A percentile compares a stretch with the other conserved stretches of the same genome.
These are phyloP conservation scores for Hemibagrus wyckioides DNA, from an alignment of 2,113 vertebrate genomes.

Conservation along the genomic window DNA sequence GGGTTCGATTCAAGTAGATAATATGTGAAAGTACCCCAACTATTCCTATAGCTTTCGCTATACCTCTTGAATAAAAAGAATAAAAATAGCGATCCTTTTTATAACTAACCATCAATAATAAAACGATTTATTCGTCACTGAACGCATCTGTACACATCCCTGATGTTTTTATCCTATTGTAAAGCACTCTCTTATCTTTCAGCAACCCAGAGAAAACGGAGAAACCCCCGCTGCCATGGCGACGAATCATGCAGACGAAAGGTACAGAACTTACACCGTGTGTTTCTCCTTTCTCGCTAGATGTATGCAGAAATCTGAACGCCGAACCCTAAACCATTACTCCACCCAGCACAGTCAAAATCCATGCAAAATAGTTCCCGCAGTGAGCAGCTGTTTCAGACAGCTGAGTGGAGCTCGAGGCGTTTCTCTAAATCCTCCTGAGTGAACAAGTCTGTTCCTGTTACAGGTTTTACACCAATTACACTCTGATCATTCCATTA, in stretches of 20 bases:
- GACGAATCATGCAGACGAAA: constrained; percentile 16
- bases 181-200: not conserved
- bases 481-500: not conserved
- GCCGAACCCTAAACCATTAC: not conserved
- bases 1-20: not conserved
- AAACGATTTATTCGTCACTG: not conserved
- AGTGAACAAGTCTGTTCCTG: constrained; percentile 21
- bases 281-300: not conserved
- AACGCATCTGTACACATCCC: not conserved
- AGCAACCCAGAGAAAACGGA: constrained; percentile 16
- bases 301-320: constrained; percentile 9
- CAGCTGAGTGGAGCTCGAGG: not conserved
- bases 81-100: not conserved
- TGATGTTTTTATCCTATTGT: not conserved
- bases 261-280: constrained; percentile 18
- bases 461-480: not conserved
- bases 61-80: not conserved
- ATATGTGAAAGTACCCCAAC: not conserved
- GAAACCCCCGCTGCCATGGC: not conserved
- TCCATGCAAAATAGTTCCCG: not conserved
- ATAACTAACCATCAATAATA: not conserved
- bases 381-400: not conserved
- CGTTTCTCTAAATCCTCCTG: constrained; percentile 7
- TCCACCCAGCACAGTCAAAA: constrained; percentile 13
- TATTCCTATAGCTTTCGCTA: not conserved